Evolutionary conservation across 2,888 invertebrate genomes (phyloP).

Genomic region (Cotesia congregata): DNA sequence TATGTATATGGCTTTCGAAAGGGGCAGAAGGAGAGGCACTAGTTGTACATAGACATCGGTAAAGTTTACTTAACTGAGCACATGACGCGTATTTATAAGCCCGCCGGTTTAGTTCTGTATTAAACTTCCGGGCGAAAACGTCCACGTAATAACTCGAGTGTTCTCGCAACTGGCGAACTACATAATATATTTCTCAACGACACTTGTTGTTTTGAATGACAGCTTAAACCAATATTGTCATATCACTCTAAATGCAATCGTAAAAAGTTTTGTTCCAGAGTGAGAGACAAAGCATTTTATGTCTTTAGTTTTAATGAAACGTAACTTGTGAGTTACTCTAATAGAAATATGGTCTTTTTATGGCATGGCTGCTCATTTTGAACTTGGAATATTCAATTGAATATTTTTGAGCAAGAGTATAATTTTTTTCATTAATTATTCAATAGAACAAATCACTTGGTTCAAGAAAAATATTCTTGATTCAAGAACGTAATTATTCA

Average conservation of each 20-base stretch:
- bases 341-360: too few species aligned
- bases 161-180: constrained; percentile 12
- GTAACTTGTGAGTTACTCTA: not conserved
- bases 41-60: constrained; percentile 33
- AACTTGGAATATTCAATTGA: too few species aligned
- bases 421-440: too few species aligned
- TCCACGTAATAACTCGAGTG: constrained; percentile 23
- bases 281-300: not conserved
- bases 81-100: constrained; percentile 34
- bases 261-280: not conserved
- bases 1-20: too few species aligned
- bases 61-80: constrained; percentile 26
- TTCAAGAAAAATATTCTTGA: too few species aligned
- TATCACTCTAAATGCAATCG: not conserved
- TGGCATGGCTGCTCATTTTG: too few species aligned
- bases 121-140: constrained; percentile 32
- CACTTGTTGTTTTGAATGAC: not conserved
- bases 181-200: not conserved
- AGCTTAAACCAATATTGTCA: not conserved
- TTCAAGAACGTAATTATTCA: not conserved
- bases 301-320: not conserved
- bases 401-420: too few species aligned
- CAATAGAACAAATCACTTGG: too few species aligned
- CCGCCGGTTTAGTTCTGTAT: constrained; percentile 26
- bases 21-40: too few species aligned